These are phyloP conservation scores for Molothrus aeneus DNA, from an alignment of 2,797 vertebrate genomes.

Conservation along the genomic window DNA sequence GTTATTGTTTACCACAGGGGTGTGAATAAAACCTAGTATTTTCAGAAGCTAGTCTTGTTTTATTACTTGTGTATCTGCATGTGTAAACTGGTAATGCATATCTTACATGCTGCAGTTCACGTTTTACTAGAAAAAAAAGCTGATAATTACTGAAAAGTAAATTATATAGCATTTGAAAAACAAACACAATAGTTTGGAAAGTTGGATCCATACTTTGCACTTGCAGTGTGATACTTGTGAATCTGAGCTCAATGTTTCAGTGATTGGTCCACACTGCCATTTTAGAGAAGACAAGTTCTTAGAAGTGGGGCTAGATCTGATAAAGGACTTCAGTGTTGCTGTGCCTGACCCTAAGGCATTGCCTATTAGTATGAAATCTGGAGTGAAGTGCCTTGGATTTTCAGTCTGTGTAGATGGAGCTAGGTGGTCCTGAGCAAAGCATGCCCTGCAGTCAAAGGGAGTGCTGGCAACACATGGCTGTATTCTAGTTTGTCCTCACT, in stretches of 20 bases:
- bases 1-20: constrained; percentile 77
- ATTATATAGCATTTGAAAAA: neutral
- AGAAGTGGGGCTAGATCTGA: constrained; percentile 44
- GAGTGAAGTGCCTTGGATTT: constrained; percentile 1
- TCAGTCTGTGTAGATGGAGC: neutral
- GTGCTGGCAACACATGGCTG: neutral
- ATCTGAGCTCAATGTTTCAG: neutral
- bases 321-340: constrained; percentile 39
- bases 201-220: neutral
- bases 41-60: constrained; percentile 76
- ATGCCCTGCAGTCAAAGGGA: neutral
- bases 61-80: constrained; percentile 65
- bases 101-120: constrained; percentile 55
- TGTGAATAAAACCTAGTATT: constrained; percentile 82
- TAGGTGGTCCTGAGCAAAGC: neutral
- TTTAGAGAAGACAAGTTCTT: neutral
- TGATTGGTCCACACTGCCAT: neutral
- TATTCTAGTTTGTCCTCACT: neutral
- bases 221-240: constrained; percentile 1
- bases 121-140: neutral
- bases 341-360: neutral
- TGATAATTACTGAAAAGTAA: constrained; percentile 5
- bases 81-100: constrained; percentile 29
- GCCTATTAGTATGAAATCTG: neutral
- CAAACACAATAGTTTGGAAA: neutral